Percentiles rank a stretch among this genome's conserved stretches.
Conservation (phyloP, 1,140 invertebrate genomes). For the Cotesia typhae region DNA sequence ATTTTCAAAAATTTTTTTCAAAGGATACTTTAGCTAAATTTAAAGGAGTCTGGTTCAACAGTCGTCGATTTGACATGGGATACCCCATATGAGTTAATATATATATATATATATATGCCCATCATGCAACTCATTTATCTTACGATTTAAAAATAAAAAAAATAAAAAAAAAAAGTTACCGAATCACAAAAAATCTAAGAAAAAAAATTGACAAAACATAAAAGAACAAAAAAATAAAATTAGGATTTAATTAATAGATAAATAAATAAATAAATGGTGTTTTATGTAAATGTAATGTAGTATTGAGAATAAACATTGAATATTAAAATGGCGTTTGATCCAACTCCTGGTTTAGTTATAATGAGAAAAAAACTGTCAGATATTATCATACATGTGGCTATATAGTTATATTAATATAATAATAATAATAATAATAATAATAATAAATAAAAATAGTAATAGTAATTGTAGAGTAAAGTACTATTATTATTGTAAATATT, state of each 20-base stretch:
- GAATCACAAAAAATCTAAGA: constrained; percentile 19
- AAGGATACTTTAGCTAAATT: no score
- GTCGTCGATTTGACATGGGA: no score
- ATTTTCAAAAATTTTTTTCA: no score
- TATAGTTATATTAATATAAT: constrained; percentile 5
- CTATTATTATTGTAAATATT: no score
- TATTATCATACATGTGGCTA: not conserved
- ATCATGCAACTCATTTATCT: no score
- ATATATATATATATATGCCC: no score
- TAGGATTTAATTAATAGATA: no score
- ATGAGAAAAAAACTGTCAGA: constrained; percentile 10
- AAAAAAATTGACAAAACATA: not conserved
- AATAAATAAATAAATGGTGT: no score
- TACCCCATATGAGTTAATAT: no score
- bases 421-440: constrained; percentile 24
- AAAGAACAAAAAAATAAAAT: constrained; percentile 15
- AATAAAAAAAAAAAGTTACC: constrained; percentile 31
- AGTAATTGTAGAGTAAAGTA: not conserved
- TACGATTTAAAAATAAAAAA: not conserved
- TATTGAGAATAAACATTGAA: not conserved
- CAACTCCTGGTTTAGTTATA: not conserved
- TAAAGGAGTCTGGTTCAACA: no score
- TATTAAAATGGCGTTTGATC: constrained; percentile 22
- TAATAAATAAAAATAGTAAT: constrained; percentile 18
- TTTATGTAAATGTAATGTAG: no score